phyloP scores from a whole-genome alignment of 2,113 vertebrate genomes.

The Ailuropoda melanoleuca region DNA sequence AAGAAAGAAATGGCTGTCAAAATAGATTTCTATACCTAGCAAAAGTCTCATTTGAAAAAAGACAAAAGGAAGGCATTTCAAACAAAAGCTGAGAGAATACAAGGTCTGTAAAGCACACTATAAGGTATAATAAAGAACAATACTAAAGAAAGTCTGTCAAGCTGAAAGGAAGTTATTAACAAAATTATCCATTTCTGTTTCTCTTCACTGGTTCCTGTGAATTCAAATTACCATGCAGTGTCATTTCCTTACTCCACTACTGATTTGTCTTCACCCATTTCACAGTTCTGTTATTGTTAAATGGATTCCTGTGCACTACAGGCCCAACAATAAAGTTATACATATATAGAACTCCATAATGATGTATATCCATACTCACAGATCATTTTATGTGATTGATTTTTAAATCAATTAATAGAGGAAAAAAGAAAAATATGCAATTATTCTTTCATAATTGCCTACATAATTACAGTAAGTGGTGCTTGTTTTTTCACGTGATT shows the following conservation, averaged over 20 bases:
- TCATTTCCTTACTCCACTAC: not conserved
- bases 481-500: not conserved
- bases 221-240: not conserved
- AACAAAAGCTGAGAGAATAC: conserved; percentile 39
- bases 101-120: not conserved
- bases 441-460: not conserved
- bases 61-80: not conserved
- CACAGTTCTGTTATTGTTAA: not conserved
- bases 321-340: not conserved
- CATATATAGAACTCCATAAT: not conserved
- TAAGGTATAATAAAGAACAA: conserved; percentile 14
- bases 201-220: not conserved
- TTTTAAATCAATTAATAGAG: conserved; percentile 4
- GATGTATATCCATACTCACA: not conserved
- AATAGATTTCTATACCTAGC: conserved; percentile 52
- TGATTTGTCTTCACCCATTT: not conserved
- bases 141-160: not conserved
- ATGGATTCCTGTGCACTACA: not conserved
- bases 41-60: conserved; percentile 37
- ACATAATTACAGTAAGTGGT: not conserved
- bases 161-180: not conserved
- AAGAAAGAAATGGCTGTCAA: not conserved
- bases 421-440: not conserved
- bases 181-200: not conserved
- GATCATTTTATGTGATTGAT: not conserved